Evolutionary conservation across 92 coral and sea anemone species (phyloP).

Genomic region (Porites rus): DNA sequence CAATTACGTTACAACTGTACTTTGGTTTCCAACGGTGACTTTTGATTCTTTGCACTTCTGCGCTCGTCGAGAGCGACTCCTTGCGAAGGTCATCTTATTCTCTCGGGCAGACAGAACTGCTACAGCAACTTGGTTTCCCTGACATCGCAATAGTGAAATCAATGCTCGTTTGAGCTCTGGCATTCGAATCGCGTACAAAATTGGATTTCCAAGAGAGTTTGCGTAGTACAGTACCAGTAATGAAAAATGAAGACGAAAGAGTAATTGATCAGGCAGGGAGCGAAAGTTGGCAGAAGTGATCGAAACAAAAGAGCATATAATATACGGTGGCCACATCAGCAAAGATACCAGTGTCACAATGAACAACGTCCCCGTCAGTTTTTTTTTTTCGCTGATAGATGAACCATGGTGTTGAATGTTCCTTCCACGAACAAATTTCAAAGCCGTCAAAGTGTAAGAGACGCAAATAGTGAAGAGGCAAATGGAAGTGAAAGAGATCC

Average conservation of each 20-base stretch:
- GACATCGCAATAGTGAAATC: not conserved
- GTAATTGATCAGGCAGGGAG: not conserved
- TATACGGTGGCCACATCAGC: not conserved
- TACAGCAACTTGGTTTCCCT: not conserved
- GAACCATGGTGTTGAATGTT: not conserved
- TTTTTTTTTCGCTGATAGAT: not conserved
- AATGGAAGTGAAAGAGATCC: not conserved
- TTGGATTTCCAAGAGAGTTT: not conserved
- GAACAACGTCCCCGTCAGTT: not conserved
- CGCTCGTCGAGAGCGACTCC: no score
- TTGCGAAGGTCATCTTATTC: not conserved
- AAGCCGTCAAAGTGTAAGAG: not conserved
- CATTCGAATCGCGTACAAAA: not conserved
- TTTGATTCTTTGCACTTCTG: no score
- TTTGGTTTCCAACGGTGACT: no score
- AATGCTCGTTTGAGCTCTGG: not conserved
- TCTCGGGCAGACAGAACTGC: not conserved
- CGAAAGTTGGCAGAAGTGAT: not conserved
- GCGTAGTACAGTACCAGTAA: not conserved
- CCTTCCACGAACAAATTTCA: not conserved
- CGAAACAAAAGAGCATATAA: not conserved
- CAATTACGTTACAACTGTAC: no score
- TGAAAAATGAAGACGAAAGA: not conserved
- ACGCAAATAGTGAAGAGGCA: not conserved
- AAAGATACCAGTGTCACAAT: not conserved